phyloP scores from a whole-genome alignment of 2,797 vertebrate species.

The Uromys caudimaculatus region DNA sequence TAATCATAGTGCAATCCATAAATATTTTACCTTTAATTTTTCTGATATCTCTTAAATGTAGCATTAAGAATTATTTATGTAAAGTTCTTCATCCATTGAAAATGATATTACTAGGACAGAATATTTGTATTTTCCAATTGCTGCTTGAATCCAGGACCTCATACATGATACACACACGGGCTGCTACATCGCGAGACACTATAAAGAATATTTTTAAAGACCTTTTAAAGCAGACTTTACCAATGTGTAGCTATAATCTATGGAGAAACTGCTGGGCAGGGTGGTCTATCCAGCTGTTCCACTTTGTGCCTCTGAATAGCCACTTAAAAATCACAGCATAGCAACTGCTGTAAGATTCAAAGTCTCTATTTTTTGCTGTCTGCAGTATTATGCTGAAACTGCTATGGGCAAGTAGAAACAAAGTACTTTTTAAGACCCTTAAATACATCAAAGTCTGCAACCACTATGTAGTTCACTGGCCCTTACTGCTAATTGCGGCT shows the following conservation, averaged over 20 bases:
- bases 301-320: conserved; percentile 43
- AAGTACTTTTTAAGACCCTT: conserved; percentile 62
- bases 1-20: not conserved
- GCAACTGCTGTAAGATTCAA: conserved; percentile 48
- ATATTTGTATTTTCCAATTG: not conserved
- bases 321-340: conserved; percentile 30
- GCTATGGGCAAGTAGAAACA: conserved; percentile 64
- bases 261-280: not conserved
- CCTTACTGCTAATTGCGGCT: conserved; percentile 68
- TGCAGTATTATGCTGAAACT: conserved; percentile 41
- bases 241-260: not conserved
- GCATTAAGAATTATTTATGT: not conserved
- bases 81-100: not conserved
- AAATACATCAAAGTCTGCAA: conserved; percentile 68
- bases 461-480: conserved; percentile 57
- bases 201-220: not conserved
- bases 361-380: conserved; percentile 39
- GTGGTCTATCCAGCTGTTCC: not conserved
- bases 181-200: not conserved
- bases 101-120: not conserved
- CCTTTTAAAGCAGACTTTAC: not conserved
- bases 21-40: conserved; percentile 20
- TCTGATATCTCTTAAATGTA: not conserved
- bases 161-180: not conserved
- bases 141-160: not conserved